Base-by-base conservation (phyloP, 2,888 invertebrate genomes). In the Hemithea aestivaria region DNA sequence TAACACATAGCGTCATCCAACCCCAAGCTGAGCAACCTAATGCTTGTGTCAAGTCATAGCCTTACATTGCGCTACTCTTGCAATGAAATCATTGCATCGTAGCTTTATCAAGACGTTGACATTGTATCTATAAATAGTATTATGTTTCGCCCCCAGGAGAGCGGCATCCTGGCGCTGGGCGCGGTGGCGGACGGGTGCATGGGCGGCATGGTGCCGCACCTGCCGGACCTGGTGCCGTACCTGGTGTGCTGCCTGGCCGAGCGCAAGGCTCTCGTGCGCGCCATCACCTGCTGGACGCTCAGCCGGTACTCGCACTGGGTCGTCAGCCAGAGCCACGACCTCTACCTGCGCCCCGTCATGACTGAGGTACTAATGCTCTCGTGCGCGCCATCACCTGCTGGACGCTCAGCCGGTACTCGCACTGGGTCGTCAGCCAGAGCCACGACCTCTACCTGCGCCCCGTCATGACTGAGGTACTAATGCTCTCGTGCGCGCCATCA, bases 221-320 rank as follows among this genome's bases (percentile, higher is more conserved):
- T 99, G 62, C 94, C 96, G 0, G 98, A 99, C 84, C 88, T 99
- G 43, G 96, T 99, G 66, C 99, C 99, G 0, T 99, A 96, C 84
- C 89, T 99, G 51, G 96, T 99, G 60, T 91, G 91, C 60, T 97
- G 97, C 78, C 88, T 99, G 56, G 91, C 92, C 24, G 99, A 99
- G 76, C 95, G 96, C 78, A 98, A 98, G 87, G 97, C 98, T 0
- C 89, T 99, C 22, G 98, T 99, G 33, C 91, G 99, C 44, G 97
- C 99, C 50, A 99, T 99, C 70, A 98, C 99, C 0, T 99, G 99
- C 85, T 99, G 99, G 99, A 99, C 99, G 0, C 88, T 99, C 20
- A 96, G 96, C 53, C 91, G 99, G 35, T 99, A 99, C 82, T 96
- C 98, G 26, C 97, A 98, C 82, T 99, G 98, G 98, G 98, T 99